Percentiles rank a stretch among this genome's conserved stretches.
Evolutionary conservation across 2,797 vertebrate species (phyloP).

Genomic region (Paratrypauchen microcephalus): DNA sequence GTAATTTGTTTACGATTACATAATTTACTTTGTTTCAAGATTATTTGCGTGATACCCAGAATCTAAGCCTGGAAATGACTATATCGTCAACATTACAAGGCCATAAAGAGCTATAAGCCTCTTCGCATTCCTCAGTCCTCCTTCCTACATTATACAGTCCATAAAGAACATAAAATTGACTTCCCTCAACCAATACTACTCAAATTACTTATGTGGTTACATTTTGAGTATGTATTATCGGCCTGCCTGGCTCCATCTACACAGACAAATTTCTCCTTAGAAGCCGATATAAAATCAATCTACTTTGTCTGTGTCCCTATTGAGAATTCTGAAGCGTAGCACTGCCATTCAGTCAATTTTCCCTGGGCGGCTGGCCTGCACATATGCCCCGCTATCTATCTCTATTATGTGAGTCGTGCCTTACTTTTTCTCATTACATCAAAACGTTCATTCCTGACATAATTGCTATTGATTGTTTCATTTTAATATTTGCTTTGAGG

Average conservation of each 20-base stretch:
- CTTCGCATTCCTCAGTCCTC: background rate
- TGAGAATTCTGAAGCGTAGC: constrained; percentile 35
- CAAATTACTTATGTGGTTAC: constrained; percentile 19
- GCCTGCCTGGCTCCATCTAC: constrained; percentile 8
- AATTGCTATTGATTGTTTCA: constrained; percentile 53
- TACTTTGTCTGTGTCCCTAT: constrained; percentile 26
- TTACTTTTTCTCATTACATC: constrained; percentile 46
- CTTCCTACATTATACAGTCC: background rate
- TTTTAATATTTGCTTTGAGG: constrained; percentile 30
- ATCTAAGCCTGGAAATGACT: background rate
- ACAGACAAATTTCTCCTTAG: background rate
- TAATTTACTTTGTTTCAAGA: too few species aligned
- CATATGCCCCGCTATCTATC: constrained; percentile 29
- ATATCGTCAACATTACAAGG: background rate
- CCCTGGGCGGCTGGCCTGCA: constrained; percentile 20
- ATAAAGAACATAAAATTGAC: constrained; percentile 16
- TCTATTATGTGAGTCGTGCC: constrained; percentile 44
- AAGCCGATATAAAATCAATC: constrained; percentile 49
- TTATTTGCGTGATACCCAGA: background rate
- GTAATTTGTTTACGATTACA: too few species aligned
- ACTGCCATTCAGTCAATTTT: constrained; percentile 52
- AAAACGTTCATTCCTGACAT: constrained; percentile 34
- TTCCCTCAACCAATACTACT: constrained; percentile 14
- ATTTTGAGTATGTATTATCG: constrained; percentile 42
- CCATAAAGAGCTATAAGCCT: background rate